Base-by-base conservation (phyloP, 2,113 vertebrate species). In the Silurus meridionalis region DNA sequence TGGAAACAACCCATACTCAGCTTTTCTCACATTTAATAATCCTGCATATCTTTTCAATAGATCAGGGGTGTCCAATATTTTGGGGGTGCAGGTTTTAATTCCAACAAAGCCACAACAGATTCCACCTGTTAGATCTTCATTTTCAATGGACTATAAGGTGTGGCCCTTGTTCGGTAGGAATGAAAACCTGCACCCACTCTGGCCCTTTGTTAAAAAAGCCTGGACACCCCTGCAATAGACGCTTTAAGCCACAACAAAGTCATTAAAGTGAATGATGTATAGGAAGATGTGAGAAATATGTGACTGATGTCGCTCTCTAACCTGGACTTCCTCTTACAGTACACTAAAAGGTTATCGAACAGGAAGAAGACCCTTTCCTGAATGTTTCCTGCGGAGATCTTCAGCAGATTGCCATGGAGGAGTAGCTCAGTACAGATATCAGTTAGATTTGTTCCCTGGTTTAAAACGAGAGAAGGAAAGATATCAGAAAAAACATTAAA, bases 241-340 rank as follows among this genome's bases (percentile, higher is more conserved):
- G 2, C 37, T 3, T 37, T 37, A 37, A 37, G 37, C 37, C 37
- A 37, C 37, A 37, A 37, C 1, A 37, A 37, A 37, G 37, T 37
- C 1, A 37, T 37, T 37, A 37, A 37, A 37, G 37, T 37, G 37
- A 37, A 37, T 37, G 37, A 37, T 37, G 8, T 64, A 5, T 5
- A 60, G 78, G 14, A 63, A 69, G 58, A 13, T 84, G 58, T 80
- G 25, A 53, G 55, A n/a, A 50, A 61, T 79, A 52, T 52, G 7
- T 57, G 55, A 6, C 23, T 5, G 25, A 23, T 14, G 77, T 25
- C 6, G 46, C 11, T 61, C 48, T 25, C 93, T 92, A 90, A 99
- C 98, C 98, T 97, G 91, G 97, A 99, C 91, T 99, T 99, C 92
- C 97, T 96, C 94, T 99, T 99, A 91, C 98, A 99, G 90, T 99